Conservation (phyloP, 2,888 invertebrate species). For the Chaitophorus viminalis region DNA sequence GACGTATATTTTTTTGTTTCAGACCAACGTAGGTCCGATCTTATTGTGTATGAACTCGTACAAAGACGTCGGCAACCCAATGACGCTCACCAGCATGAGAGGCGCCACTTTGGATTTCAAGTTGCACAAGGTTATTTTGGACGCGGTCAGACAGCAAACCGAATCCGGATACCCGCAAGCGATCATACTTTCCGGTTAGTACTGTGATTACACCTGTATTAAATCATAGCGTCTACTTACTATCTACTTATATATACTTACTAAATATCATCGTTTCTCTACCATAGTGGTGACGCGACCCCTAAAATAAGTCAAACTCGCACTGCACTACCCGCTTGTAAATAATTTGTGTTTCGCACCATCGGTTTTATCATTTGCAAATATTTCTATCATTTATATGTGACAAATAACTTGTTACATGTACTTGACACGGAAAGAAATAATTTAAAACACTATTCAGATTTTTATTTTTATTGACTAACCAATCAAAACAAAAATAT, state of each 20-base stretch:
- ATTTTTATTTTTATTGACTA: too few species aligned
- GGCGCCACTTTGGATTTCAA: slow-evolving; percentile 80
- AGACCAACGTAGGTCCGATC: slow-evolving; percentile 94
- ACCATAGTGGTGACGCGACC: background rate
- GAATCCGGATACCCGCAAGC: slow-evolving; percentile 97
- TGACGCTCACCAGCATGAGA: slow-evolving; percentile 85
- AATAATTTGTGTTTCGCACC: too few species aligned
- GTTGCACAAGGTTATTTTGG: slow-evolving; percentile 87
- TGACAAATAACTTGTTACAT: too few species aligned
- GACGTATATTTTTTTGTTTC: slow-evolving; percentile 66
- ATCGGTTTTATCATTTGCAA: too few species aligned
- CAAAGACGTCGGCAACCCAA: slow-evolving; percentile 85
- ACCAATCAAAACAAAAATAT: too few species aligned
- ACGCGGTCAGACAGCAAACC: slow-evolving; percentile 91
- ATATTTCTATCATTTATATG: too few species aligned
- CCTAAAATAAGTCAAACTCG: background rate
- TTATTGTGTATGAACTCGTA: slow-evolving; percentile 90
- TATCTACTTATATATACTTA: too few species aligned
- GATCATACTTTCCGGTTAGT: slow-evolving; percentile 85
- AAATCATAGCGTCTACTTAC: too few species aligned
- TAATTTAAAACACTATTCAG: too few species aligned
- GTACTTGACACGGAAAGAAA: too few species aligned
- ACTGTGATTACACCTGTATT: background rate
- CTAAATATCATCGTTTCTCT: too few species aligned
- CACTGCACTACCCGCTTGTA: background rate